phyloP scores from a whole-genome alignment of 2,888 invertebrate species.

The Lepidochitona cinerea region DNA sequence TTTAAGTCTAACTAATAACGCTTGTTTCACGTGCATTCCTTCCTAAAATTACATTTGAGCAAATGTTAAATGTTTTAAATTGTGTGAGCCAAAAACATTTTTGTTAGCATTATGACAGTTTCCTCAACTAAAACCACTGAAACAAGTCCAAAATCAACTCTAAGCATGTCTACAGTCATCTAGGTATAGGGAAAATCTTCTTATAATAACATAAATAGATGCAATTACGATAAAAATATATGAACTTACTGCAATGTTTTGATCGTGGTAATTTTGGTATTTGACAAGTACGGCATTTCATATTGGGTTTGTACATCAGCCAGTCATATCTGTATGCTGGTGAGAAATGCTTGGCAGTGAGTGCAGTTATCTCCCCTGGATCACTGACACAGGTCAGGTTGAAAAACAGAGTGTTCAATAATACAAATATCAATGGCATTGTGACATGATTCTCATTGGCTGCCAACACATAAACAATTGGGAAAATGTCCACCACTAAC shows the following conservation, averaged over 20 bases:
- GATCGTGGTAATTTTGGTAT: constrained; percentile 62
- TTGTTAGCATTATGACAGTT: too few relatives aligned
- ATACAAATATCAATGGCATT: constrained; percentile 49
- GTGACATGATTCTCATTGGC: constrained; percentile 56
- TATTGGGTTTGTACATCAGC: constrained; percentile 44
- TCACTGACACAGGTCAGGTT: constrained; percentile 56
- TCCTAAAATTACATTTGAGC: too few relatives aligned
- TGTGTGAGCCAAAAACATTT: too few relatives aligned
- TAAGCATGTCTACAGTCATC: too few relatives aligned
- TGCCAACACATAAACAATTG: constrained; percentile 51
- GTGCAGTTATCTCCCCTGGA: constrained; percentile 56
- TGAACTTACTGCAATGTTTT: constrained; percentile 69
- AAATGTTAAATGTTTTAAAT: too few relatives aligned
- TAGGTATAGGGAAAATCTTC: too few relatives aligned
- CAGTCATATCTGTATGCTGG: constrained; percentile 54
- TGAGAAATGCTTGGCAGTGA: constrained; percentile 40
- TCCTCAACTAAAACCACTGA: too few relatives aligned
- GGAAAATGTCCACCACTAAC: constrained; percentile 56
- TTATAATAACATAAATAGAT: too few relatives aligned
- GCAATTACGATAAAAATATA: too few relatives aligned
- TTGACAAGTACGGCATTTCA: constrained; percentile 56
- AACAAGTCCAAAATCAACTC: too few relatives aligned
- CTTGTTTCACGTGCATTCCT: too few relatives aligned
- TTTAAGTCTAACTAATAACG: too few relatives aligned
- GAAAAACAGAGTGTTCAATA: constrained; percentile 51